Conservation (phyloP, 1,140 invertebrate genomes). For the Macrobrachium rosenbergii region DNA sequence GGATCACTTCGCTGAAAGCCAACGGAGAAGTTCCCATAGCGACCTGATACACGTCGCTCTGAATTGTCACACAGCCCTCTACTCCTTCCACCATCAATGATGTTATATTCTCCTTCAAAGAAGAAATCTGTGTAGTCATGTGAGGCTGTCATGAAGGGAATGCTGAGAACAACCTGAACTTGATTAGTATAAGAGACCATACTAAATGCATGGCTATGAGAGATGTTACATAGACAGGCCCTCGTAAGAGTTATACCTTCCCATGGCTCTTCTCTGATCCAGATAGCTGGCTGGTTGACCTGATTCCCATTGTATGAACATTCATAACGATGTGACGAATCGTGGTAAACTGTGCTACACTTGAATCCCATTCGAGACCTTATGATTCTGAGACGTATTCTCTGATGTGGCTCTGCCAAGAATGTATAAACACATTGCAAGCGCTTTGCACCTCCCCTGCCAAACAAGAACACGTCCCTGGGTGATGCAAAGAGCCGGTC, state of each 20-base stretch:
- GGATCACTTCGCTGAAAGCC: conserved; percentile 35
- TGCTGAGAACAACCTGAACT: conserved; percentile 54
- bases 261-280: conserved; percentile 63
- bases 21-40: conserved; percentile 63
- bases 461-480: conserved; percentile 84
- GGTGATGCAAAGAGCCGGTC: conserved; percentile 78
- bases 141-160: conserved; percentile 61
- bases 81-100: conserved; percentile 37
- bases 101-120: conserved; percentile 64
- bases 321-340: conserved; percentile 57
- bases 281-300: conserved; percentile 44
- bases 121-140: conserved; percentile 64
- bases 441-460: conserved; percentile 82
- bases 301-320: conserved; percentile 58
- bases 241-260: conserved; percentile 52
- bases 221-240: conserved; percentile 61
- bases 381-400: conserved; percentile 66
- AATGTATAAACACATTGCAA: conserved; percentile 83
- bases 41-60: conserved; percentile 20
- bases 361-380: conserved; percentile 53
- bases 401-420: conserved; percentile 77
- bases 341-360: conserved; percentile 53
- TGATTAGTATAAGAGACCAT: conserved; percentile 57
- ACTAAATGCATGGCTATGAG: conserved; percentile 48
- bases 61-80: conserved; percentile 9